Base-by-base conservation (phyloP, 2,888 invertebrate species). In the Masnerella sp. region DNA sequence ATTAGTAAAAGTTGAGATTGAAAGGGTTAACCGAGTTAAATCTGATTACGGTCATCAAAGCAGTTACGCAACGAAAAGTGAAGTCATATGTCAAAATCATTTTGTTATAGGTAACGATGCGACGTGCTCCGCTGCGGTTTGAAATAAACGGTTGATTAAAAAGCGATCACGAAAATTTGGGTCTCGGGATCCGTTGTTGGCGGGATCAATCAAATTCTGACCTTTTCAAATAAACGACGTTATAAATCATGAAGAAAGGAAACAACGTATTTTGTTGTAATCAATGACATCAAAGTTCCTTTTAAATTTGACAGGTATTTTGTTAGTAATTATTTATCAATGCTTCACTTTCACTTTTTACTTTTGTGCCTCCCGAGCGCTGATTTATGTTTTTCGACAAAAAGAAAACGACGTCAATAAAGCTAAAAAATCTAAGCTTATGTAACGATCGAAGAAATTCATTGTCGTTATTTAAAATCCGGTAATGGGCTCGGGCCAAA, bases 261-360 rank as follows among this genome's bases (percentile, higher is more conserved):
- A 54, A 28, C 18, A 30, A 25, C 0, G 40, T 22, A 9, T 14
- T 22, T 36, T 40, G 30, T 40, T 25, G 17, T 14, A 40, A 40
- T 18, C 52, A 22, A 14, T 52, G 38, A 38, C 52, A 38, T 52
- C 38, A 54, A 54, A 11, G 38, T 54, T 17, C 28, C 28, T 54
- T 28, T 54, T 40, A 54, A 28, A 54, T 38, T 52, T 34, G 28
- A n/a, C 11, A 40, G 40, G 8, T 28, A 52, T 40, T 54, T 54
- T 28, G 14, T 54, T 40, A 38, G 40, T 18, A 54, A 40, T 40
- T 54, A 28, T n/a, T n/a, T n/a, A n/a, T 40, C 28, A 54, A 5
- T 11, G n/a, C 7, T 40, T 40, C 12, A 49, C 45, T 61, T 49
- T 61, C 61, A 51, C 49, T 59, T 59, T 47, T 30, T 34, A 54